Base-by-base conservation (phyloP, 2,797 vertebrate genomes). In the Helarctos malayanus region DNA sequence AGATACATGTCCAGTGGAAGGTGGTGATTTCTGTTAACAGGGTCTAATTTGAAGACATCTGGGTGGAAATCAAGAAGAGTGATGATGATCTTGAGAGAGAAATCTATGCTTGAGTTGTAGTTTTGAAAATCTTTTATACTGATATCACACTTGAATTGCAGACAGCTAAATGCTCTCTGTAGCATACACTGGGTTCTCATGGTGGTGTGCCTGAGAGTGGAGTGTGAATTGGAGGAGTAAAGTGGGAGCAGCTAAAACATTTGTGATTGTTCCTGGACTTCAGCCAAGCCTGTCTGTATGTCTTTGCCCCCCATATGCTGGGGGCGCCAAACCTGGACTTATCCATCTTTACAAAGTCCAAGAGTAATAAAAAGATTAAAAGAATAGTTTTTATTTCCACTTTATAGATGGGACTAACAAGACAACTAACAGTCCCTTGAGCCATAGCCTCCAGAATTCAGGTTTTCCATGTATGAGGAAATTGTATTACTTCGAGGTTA, bases 401-500 rank as follows among this genome's bases (percentile, higher is more conserved):
- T 89, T 97, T 85, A 78, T 68, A 71, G 47, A 38, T 91, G 45
- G 68, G 23, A 83, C 21, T 86, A 95, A 97, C 47, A 93, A 73
- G 92, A 12, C 71, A 57, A 63, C 52, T n/a, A 63, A 95, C 59
- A 93, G 29, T 63, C 52, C 38, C 52, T 95, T 0, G 38, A 97
- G 69, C 10, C n/a, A 91, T 75, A 65, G 84, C 52, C 52, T 92
- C 84, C 78, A 84, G 78, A 81, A 95, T 47, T 96, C 69, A 57
- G 29, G 63, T 89, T 94, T 90, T 86, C 47, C 18, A 68, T 47
- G 59, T 41, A 59, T 52, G 9, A 95, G 71, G n/a, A 96, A 95
- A 87, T 68, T 90, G 81, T 63, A 95, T 95, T 94, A 93, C 90
- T 97, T 97, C 89, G 5, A 18, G 47, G 19, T 1, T 83, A 89